A percentile compares a stretch with the other conserved stretches of the same genome.
phyloP scores from a whole-genome alignment of 1,140 invertebrate genomes.

The Hypsibius dujardini region DNA sequence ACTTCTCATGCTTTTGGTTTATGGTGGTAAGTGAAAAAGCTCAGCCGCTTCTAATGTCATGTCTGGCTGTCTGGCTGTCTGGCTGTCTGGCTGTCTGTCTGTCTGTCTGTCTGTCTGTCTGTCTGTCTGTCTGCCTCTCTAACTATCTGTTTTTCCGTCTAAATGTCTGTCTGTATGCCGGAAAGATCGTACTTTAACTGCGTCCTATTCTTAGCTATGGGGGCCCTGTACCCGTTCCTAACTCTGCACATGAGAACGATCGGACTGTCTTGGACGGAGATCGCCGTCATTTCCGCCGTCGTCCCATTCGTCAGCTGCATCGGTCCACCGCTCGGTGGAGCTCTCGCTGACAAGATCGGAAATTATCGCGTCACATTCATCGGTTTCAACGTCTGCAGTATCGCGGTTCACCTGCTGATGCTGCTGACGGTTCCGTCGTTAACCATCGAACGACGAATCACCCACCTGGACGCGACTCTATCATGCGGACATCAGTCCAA shows the following conservation, averaged over 20 bases:
- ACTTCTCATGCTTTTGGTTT: slow-evolving; percentile 1
- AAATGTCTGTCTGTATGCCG: too few relatives aligned
- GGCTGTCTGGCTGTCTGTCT: too few relatives aligned
- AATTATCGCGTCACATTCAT: slow-evolving; percentile 53
- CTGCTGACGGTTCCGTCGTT: background rate
- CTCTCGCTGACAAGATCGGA: slow-evolving; percentile 57
- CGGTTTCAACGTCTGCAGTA: slow-evolving; percentile 34
- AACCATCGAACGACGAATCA: background rate
- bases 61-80: too few relatives aligned
- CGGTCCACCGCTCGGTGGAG: slow-evolving; percentile 44
- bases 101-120: too few relatives aligned
- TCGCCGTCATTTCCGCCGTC: slow-evolving; percentile 49
- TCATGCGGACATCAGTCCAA: background rate
- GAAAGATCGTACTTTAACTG: background rate
- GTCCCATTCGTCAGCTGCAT: slow-evolving; percentile 51
- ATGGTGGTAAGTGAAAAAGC: background rate
- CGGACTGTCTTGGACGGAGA: slow-evolving; percentile 48
- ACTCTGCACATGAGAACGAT: slow-evolving; percentile 49
- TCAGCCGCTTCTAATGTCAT: background rate
- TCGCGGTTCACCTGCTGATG: background rate
- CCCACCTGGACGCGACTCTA: background rate
- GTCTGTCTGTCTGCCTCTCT: too few relatives aligned
- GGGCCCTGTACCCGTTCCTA: slow-evolving; percentile 54
- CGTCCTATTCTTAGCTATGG: slow-evolving; percentile 43
- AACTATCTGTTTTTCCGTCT: too few relatives aligned